phyloP scores from a whole-genome alignment of 2,888 invertebrate genomes.

The Camponotus fellah region DNA sequence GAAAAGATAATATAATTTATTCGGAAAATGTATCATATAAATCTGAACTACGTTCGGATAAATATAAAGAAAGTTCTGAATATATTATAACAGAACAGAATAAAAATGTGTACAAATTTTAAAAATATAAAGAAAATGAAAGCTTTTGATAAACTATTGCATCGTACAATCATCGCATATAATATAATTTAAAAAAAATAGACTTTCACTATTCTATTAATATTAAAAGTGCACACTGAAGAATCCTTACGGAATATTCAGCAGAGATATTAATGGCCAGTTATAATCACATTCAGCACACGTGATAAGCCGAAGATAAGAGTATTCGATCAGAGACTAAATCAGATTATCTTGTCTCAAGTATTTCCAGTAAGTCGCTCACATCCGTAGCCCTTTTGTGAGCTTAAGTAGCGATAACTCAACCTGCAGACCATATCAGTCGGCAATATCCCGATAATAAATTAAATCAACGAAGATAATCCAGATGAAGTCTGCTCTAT shows the following conservation, averaged over 20 bases:
- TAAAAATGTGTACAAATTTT: background rate
- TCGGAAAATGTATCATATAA: background rate
- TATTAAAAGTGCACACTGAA: background rate
- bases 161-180: background rate
- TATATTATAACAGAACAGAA: background rate
- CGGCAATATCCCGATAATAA: slow-evolving; percentile 83
- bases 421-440: slow-evolving; percentile 79
- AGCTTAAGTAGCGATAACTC: slow-evolving; percentile 81
- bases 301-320: slow-evolving; percentile 66
- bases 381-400: slow-evolving; percentile 73
- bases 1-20: background rate
- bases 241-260: background rate
- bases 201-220: background rate
- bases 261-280: slow-evolving; percentile 51
- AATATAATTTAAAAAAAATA: background rate
- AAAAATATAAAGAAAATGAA: background rate
- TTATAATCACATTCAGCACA: slow-evolving; percentile 57
- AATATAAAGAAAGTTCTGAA: background rate
- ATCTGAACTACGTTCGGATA: background rate
- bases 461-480: slow-evolving; percentile 85
- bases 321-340: slow-evolving; percentile 52
- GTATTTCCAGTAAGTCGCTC: slow-evolving; percentile 73
- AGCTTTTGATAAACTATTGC: background rate
- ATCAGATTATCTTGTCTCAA: slow-evolving; percentile 69
- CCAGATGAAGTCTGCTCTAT: slow-evolving; percentile 81